Evolutionary conservation across 2,888 invertebrate species (phyloP).

Genomic region (Nephrotoma appendiculata): DNA sequence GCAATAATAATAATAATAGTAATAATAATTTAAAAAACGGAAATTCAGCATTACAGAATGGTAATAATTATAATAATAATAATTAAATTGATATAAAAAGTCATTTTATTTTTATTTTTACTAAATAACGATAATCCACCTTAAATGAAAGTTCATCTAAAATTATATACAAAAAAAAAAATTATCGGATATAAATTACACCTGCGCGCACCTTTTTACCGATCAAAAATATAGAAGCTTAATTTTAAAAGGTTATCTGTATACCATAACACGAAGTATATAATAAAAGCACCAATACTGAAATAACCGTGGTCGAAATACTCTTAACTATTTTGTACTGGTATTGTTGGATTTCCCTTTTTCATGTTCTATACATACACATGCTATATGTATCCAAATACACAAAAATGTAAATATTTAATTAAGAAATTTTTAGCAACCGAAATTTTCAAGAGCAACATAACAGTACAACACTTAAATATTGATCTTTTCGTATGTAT

Average conservation of each 20-base stretch:
- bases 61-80: not conserved
- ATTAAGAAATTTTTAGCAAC: not conserved
- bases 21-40: not conserved
- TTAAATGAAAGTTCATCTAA: not conserved
- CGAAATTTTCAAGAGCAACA: not conserved
- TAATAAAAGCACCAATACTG: not conserved
- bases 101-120: not conserved
- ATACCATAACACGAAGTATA: not conserved
- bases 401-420: not conserved
- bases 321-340: not conserved
- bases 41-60: not conserved
- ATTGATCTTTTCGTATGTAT: not conserved
- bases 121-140: not conserved
- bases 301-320: not conserved
- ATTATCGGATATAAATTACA: not conserved
- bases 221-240: not conserved
- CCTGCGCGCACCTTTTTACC: not conserved
- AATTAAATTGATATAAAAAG: not conserved
- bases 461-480: not conserved
- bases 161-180: not conserved
- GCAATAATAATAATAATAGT: constrained; percentile 14
- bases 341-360: not conserved
- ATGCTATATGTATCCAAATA: no score
- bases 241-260: not conserved
- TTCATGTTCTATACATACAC: not conserved